Percentiles rank a stretch among this genome's conserved stretches.
These are phyloP conservation scores for Drosophila paulistorum DNA, from an alignment of 1,140 invertebrate species.

Conservation along the genomic window DNA sequence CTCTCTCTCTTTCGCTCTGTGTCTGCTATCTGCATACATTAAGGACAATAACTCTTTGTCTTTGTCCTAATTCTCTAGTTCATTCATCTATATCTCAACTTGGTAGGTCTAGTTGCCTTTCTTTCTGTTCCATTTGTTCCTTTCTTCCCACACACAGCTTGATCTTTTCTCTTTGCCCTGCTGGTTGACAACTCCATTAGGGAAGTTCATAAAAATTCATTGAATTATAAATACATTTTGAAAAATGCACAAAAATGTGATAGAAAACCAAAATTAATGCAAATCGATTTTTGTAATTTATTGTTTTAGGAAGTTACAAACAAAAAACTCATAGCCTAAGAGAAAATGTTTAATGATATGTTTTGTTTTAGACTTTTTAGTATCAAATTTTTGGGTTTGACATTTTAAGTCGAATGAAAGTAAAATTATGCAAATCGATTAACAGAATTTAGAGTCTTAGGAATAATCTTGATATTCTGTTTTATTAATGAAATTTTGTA, in stretches of 20 bases:
- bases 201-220: slow-evolving; percentile 14
- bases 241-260: neutral
- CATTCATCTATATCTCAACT: slow-evolving; percentile 47
- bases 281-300: neutral
- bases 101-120: slow-evolving; percentile 56
- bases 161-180: neutral
- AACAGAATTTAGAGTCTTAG: no score
- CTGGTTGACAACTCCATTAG: slow-evolving; percentile 18
- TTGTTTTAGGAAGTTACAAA: neutral
- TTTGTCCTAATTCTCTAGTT: slow-evolving; percentile 20
- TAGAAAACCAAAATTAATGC: neutral
- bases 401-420: no score
- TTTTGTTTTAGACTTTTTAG: no score
- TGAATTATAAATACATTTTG: neutral
- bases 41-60: slow-evolving; percentile 75
- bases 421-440: no score
- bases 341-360: no score
- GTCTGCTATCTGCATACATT: slow-evolving; percentile 59
- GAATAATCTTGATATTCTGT: no score
- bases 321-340: no score
- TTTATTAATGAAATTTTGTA: no score
- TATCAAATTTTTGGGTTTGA: no score
- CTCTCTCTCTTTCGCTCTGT: slow-evolving; percentile 21
- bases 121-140: neutral
- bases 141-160: slow-evolving; percentile 35